Base-by-base conservation (phyloP, 2,888 invertebrate species). In the Alitta virens region DNA sequence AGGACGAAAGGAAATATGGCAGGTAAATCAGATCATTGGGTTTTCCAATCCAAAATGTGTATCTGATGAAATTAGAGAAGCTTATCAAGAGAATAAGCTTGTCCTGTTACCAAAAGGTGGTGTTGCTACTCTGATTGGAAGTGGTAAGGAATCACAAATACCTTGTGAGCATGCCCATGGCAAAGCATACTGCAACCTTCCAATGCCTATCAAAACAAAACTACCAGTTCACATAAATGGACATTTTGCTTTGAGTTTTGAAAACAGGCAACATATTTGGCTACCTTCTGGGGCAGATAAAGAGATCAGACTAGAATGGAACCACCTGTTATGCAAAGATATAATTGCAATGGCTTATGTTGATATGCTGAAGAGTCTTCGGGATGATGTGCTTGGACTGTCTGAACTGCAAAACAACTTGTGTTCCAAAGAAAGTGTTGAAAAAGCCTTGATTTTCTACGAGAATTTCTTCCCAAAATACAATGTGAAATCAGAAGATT, bases 161-260 rank as follows among this genome's bases (percentile, higher is more conserved):
- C 54, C 46, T 2, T 53, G 18, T n/a, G 16, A 54, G 18, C 7
- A 5, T 12, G 12, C 33, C 12, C 51, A 53, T 7, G 56, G 58
- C 26, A 56, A 43, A 14, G 67, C 63, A 7, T 69, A 63, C 58
- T 69, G 69, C 40, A 67, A 65, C 55, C 61, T 69, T n/a, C 69
- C 69, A 2, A 42, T 69, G 26, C 69, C 69, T 26, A 25, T 65
- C 2, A 56, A 62, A 27, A 70, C 72, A 26, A 50, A 52, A 3
- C 68, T 79, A 26, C 74, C 74, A 1, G 71, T 78, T n/a, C 76
- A 77, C 58, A 63, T 79, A 2, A 78, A 78, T 63, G 76, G 73
- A 0, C 71, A 71, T 40, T 79, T 79, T 68, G 71, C 75, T 1
- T 68, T 79, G 9, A 61, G 60, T 14, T 55, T 61, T 53, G 68